phyloP scores from a whole-genome alignment of 2,113 vertebrate species.

The Microtus oregoni region DNA sequence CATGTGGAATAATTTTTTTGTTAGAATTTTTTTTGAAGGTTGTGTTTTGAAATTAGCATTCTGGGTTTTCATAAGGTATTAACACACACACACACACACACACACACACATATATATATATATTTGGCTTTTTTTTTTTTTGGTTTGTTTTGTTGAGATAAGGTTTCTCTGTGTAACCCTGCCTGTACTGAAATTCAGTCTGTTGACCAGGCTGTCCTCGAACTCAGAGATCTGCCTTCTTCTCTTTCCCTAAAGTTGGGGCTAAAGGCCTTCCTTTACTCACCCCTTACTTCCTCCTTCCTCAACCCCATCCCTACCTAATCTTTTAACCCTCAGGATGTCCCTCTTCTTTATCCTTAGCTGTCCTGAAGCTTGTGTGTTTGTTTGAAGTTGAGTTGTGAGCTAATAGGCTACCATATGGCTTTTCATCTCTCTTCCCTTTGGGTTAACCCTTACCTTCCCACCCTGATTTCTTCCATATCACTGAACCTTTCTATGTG shows the following conservation, averaged over 20 bases:
- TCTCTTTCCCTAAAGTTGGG: background rate
- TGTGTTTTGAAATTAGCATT: background rate
- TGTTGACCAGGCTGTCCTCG: background rate
- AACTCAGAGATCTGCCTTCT: background rate
- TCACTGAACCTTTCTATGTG: background rate
- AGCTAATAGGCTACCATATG: background rate
- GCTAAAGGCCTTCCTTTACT: background rate
- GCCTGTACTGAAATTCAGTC: background rate
- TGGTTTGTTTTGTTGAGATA: background rate
- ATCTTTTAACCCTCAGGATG: background rate
- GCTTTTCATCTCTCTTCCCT: background rate
- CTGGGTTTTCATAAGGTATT: background rate
- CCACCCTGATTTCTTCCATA: background rate
- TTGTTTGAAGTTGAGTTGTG: background rate
- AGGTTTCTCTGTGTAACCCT: background rate
- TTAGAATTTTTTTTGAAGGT: background rate
- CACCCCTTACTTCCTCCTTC: background rate
- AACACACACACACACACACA: too few relatives aligned
- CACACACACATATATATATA: too few relatives aligned
- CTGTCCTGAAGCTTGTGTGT: background rate
- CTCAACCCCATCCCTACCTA: too few relatives aligned
- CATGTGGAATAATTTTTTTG: background rate
- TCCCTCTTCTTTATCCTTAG: background rate
- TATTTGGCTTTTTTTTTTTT: background rate
- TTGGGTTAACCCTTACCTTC: background rate